Evolutionary conservation across 2,797 vertebrate species (phyloP).

Genomic region (Carcharodon carcharias): DNA sequence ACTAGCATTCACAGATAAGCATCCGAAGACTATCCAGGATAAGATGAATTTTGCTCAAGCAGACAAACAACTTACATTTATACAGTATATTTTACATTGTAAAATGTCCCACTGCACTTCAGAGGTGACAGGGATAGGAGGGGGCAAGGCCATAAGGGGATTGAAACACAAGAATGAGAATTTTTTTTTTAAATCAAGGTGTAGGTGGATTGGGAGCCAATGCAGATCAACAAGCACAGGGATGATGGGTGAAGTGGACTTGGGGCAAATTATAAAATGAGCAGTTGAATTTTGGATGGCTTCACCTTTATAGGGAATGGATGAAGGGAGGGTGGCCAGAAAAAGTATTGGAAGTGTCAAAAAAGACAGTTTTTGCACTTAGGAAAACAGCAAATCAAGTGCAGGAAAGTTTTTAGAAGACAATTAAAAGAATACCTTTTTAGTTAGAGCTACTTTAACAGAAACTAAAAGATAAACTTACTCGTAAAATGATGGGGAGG

Average conservation of each 20-base stretch:
- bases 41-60: neutral
- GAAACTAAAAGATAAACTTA: neutral
- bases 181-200: neutral
- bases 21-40: neutral
- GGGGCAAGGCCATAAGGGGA: neutral
- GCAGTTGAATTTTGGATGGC: neutral
- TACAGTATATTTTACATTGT: neutral
- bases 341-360: neutral
- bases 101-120: neutral
- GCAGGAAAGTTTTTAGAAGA: neutral
- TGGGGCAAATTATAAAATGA: neutral
- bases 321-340: neutral
- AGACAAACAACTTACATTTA: neutral
- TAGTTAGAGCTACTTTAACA: neutral
- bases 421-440: neutral
- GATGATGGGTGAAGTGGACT: neutral
- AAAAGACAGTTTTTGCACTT: neutral
- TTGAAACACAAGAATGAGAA: neutral
- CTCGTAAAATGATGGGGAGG: neutral
- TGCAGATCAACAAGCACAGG: neutral
- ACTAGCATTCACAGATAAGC: neutral
- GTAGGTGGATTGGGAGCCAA: neutral
- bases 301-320: neutral
- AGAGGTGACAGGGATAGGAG: neutral
- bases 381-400: neutral